Conservation (phyloP, 2,113 vertebrate species). For the Lepisosteus osseus region DNA sequence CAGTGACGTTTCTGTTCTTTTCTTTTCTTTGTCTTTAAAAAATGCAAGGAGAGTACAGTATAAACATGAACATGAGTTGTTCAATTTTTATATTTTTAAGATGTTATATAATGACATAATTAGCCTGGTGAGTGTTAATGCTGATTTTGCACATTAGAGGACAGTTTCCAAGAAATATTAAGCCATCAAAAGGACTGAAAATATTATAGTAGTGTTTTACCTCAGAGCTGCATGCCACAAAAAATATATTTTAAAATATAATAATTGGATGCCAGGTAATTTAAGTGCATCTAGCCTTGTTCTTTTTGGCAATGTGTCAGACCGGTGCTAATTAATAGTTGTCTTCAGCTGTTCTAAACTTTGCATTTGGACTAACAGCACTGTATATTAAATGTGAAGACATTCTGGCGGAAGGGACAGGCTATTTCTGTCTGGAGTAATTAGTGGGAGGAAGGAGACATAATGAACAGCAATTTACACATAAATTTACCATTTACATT, state of each 20-base stretch:
- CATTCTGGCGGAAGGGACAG: neutral
- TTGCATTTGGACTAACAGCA: neutral
- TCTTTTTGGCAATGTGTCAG: neutral
- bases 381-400: neutral
- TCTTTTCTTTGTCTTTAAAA: too few species aligned
- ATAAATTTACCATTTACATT: slow-evolving; percentile 6
- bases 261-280: neutral
- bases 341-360: neutral
- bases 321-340: slow-evolving; percentile 1
- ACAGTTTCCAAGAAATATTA: too few species aligned
- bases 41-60: too few species aligned
- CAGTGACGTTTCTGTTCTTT: too few species aligned
- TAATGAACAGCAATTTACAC: neutral
- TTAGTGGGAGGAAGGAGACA: neutral
- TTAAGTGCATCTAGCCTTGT: neutral
- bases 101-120: too few species aligned
- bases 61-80: too few species aligned
- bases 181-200: too few species aligned
- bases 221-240: neutral
- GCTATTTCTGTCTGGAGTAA: neutral
- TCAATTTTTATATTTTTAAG: too few species aligned
- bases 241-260: neutral
- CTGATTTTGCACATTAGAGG: too few species aligned
- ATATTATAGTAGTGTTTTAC: neutral
- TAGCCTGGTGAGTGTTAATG: too few species aligned